Evolutionary conservation across 2,797 vertebrate species (phyloP), one percentile per base, ranked within the genome.

Genomic region (Paguma larvata): DNA sequence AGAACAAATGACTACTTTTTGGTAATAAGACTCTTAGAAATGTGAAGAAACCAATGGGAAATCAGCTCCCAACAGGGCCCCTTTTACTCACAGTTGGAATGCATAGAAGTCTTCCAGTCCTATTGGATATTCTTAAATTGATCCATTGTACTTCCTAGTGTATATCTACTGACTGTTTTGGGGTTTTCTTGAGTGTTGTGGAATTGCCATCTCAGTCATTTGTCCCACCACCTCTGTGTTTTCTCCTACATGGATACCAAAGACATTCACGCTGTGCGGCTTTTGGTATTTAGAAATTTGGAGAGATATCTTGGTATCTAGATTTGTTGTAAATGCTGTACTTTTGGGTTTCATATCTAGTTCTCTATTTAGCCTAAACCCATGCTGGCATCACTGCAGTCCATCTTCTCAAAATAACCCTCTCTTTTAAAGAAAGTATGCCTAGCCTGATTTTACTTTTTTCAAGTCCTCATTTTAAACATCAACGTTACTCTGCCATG

Each of bases 371-470:
- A 89, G 27, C 18, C 77, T 79, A 87, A 82, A 78, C 15, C 18
- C 67, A 85, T 51, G 34, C 38, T 56, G 7, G 19, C 30, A 41
- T 83, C 65, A 63, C 48, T 63, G 30, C 11, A 85, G 15, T 68
- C 13, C 15, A 70, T 48, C 46, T 93, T 94, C 19, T 79, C n/a
- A 11, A 78, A 88, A 91, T 86, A 78, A 34, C 2, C 23, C 3
- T 63, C 12, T 46, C 73, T 83, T 90, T 85, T 63, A 93, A 94
- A 82, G 10, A 78, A 72, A 79, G 63, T 84, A 32, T 89, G 8
- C 2, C 18, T 12, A 91, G 25, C 4, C 10, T 68, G 3, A 72
- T 56, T 73, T 85, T 75, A 73, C 19, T 34, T 62, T 73, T 79
- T 65, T 53, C 6, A 75, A 78, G n/a, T 25, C 27, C 3, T 86